A percentile compares a stretch with the other conserved stretches of the same genome.
Evolutionary conservation across 2,797 vertebrate species (phyloP).

Genomic region (Sternotherus odoratus): DNA sequence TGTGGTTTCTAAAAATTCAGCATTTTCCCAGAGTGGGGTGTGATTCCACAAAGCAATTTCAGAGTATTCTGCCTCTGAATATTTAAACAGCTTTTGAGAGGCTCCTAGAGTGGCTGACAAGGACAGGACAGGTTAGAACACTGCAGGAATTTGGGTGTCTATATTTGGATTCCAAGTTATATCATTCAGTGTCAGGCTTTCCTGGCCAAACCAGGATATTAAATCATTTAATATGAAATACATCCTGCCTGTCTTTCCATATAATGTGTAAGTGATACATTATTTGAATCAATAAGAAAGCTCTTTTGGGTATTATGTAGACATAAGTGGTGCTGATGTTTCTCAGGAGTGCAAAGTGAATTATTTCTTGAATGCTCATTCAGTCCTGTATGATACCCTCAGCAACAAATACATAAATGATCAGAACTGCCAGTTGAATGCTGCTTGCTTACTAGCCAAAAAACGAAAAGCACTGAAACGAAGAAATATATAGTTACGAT

Average conservation of each 20-base stretch:
- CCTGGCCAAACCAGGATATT: background rate
- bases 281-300: fast-evolving
- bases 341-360: background rate
- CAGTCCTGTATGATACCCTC: background rate
- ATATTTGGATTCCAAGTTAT: background rate
- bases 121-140: background rate
- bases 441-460: conserved; percentile 36
- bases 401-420: background rate
- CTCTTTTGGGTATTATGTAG: background rate
- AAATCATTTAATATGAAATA: background rate
- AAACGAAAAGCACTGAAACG: conserved; percentile 54
- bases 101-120: background rate
- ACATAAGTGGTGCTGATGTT: background rate
- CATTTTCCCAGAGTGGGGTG: fast-evolving
- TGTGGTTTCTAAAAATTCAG: conserved; percentile 1
- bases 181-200: background rate
- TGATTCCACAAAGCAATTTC: background rate
- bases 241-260: background rate
- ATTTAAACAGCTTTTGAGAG: background rate
- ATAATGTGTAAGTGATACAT: fast-evolving
- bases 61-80: background rate
- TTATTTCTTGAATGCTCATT: background rate
- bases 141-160: background rate
- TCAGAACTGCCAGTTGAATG: background rate
- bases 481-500: conserved; percentile 31